Conservation (phyloP, 2,888 invertebrate species). For the Creontiades dilutus region DNA sequence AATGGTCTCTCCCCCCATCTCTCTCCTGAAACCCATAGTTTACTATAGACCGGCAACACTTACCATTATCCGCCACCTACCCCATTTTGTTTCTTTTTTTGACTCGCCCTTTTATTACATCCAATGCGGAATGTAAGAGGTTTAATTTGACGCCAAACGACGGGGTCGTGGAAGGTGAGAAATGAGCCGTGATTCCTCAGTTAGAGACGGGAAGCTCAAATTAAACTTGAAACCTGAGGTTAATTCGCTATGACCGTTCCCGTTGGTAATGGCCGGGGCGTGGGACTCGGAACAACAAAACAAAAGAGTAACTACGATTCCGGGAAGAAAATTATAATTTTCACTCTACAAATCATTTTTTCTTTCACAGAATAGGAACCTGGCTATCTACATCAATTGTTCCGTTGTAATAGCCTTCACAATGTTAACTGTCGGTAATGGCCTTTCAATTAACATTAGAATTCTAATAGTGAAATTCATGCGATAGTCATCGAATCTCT, state of each 20-base stretch:
- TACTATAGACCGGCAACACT: not conserved
- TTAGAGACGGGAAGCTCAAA: constrained; percentile 22
- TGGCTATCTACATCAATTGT: not conserved
- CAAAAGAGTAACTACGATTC: constrained; percentile 8
- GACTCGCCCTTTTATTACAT: too few species aligned
- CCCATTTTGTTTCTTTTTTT: not conserved
- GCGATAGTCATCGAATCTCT: not conserved
- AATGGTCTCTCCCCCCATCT: not conserved
- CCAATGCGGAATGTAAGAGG: not conserved
- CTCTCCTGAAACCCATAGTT: not conserved
- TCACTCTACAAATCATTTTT: constrained; percentile 39
- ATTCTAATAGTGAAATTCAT: not conserved
- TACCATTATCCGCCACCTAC: too few species aligned
- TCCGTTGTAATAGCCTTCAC: constrained; percentile 6
- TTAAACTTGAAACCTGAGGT: constrained; percentile 12
- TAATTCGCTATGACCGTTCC: constrained; percentile 40
- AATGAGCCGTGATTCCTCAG: constrained; percentile 31
- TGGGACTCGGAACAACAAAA: constrained; percentile 17
- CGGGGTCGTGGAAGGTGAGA: not conserved
- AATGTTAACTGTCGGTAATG: not conserved
- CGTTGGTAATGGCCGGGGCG: constrained; percentile 16
- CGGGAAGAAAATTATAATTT: constrained; percentile 25
- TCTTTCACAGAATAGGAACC: not conserved
- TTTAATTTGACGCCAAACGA: constrained; percentile 20
- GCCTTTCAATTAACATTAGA: not conserved